Evolutionary conservation across 2,113 vertebrate genomes (phyloP), one percentile per base, ranked within the genome.

Genomic region (Numenius arquata): DNA sequence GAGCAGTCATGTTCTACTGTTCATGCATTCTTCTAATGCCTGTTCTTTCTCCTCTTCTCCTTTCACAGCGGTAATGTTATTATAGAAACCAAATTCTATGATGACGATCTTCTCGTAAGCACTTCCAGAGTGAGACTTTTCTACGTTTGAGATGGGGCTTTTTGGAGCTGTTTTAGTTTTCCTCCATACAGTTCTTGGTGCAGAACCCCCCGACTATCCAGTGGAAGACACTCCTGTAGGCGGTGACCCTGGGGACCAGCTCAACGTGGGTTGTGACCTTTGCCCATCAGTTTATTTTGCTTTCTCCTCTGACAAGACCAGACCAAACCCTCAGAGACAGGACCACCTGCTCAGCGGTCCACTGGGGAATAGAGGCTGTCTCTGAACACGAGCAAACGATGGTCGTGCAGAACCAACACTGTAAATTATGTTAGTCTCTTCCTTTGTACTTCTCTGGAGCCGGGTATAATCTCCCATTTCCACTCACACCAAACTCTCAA

Each of bases 41-140:
- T 94, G 65, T 76, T 96, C 58, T 86, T 63, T 89, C 41, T 94
- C 92, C 34, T 90, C 88, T 75, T 96, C 56, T 93, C 63, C 95
- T 56, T 89, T 92, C 95, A 13, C 98, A 99, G 99, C 72, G 99
- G 99, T 78, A 99, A 99, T 70, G 99, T 99, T 95, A 99, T 99
- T 97, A 99, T 99, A 98, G 99, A 99, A 98, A 99, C 99, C 85
- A 99, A 99, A 98, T 99, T 99, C 98, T 99, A 98, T 85, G 99
- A 99, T 27, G 99, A 99, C 15, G 99, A 99, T 52, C 99, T 99
- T 96, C 99, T 99, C 3, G 99, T 99, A 97, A 99, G 99, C 98
- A 99, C 99, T 91, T 99, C 99, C 94, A 99, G 98, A 97, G 99
- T 99, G 98, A 99, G 99, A 96, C 99, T 99, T 97, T 99, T 99